A percentile compares a stretch with the other conserved stretches of the same genome.
These are phyloP conservation scores for Drosophila peninsularis DNA, from an alignment of 2,888 invertebrate genomes.

Conservation along the genomic window DNA sequence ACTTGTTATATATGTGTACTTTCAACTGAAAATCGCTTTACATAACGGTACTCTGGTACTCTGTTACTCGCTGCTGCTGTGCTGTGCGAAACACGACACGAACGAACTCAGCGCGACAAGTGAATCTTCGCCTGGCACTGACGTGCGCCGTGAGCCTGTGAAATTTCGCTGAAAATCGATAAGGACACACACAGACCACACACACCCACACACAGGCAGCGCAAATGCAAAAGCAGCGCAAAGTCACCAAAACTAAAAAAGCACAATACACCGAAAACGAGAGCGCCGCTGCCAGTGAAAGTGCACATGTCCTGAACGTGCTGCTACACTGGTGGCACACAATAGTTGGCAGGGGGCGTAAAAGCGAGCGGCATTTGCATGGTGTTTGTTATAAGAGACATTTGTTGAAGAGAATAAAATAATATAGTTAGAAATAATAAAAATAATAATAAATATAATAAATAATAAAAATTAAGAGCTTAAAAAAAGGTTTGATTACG, in stretches of 20 bases:
- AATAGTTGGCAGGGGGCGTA: background rate
- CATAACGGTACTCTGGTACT: slow-evolving; percentile 68
- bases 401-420: background rate
- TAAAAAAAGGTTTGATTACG: too few relatives aligned
- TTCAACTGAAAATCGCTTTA: slow-evolving; percentile 73
- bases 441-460: background rate
- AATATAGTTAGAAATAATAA: background rate
- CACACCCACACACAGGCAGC: slow-evolving; percentile 19
- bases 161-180: slow-evolving; percentile 82
- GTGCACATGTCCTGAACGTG: slow-evolving; percentile 71
- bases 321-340: slow-evolving; percentile 41
- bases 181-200: slow-evolving; percentile 60
- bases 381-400: background rate
- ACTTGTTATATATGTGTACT: slow-evolving; percentile 32
- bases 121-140: slow-evolving; percentile 72
- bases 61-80: slow-evolving; percentile 72
- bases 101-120: slow-evolving; percentile 81
- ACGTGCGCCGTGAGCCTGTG: slow-evolving; percentile 76
- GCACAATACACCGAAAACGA: slow-evolving; percentile 64
- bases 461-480: too few relatives aligned
- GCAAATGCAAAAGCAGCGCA: slow-evolving; percentile 66
- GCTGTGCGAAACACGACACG: slow-evolving; percentile 74
- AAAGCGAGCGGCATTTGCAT: too few relatives aligned
- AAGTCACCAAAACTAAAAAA: slow-evolving; percentile 64
- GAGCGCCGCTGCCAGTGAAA: slow-evolving; percentile 71